Percentiles rank a stretch among this genome's conserved stretches.
These are phyloP conservation scores for Salpingus planirostris DNA, from an alignment of 2,888 invertebrate species.

Conservation along the genomic window DNA sequence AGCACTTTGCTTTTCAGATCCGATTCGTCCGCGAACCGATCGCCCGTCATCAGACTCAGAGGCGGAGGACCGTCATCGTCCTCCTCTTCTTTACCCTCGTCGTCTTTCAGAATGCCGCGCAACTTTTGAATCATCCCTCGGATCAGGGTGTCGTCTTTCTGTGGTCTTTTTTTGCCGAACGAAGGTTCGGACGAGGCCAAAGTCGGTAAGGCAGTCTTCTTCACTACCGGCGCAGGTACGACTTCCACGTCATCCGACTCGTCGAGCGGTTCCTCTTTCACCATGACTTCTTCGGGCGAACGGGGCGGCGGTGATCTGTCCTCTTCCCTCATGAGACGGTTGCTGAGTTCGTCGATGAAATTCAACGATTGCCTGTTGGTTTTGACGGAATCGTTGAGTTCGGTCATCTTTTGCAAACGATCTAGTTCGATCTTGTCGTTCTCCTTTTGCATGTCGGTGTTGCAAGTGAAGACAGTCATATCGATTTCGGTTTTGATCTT, in stretches of 20 bases:
- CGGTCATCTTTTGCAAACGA: conserved; percentile 45
- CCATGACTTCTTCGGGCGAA: conserved; percentile 2
- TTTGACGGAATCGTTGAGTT: conserved; percentile 36
- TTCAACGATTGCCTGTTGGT: conserved; percentile 27
- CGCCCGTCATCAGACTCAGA: neutral
- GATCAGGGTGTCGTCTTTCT: conserved; percentile 12
- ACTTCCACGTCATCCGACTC: conserved; percentile 6
- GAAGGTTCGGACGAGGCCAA: conserved; percentile 1
- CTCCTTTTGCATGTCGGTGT: conserved; percentile 40
- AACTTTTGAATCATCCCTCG: conserved; percentile 18
- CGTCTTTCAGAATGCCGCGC: conserved; percentile 23
- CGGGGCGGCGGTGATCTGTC: conserved; percentile 1
- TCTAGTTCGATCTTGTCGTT: conserved; percentile 42
- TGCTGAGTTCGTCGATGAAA: conserved; percentile 30
- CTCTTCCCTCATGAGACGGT: conserved; percentile 21
- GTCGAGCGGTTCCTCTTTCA: conserved; percentile 9
- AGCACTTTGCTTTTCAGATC: conserved; percentile 16
- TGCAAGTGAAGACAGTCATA: conserved; percentile 31
- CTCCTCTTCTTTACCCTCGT: conserved; percentile 8
- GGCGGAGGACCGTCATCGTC: conserved; percentile 3
- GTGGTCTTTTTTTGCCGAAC: conserved; percentile 7
- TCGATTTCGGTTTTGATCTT: conserved; percentile 18
- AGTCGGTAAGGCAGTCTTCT: conserved; percentile 16
- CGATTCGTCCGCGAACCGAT: neutral
- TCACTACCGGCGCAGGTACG: conserved; percentile 6